These are phyloP conservation scores for Tachina fera DNA, from an alignment of 2,888 invertebrate genomes.

Conservation along the genomic window DNA sequence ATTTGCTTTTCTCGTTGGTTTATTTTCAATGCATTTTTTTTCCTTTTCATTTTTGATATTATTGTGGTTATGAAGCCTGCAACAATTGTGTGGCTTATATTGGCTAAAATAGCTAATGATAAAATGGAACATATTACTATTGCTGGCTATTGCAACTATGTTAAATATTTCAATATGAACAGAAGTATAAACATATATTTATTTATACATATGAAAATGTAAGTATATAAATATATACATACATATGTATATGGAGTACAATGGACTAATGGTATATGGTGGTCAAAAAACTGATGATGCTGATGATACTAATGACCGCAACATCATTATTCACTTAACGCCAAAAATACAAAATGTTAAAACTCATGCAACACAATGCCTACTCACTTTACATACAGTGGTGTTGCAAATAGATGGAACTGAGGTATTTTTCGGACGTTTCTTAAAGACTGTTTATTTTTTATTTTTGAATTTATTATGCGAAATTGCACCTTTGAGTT, in stretches of 20 bases:
- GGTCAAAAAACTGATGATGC: slow-evolving; percentile 69
- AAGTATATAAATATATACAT: not conserved
- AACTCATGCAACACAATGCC: not conserved
- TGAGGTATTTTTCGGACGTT: too few species aligned
- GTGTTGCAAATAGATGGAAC: not conserved
- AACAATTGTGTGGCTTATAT: slow-evolving; percentile 70
- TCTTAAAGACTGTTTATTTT: too few species aligned
- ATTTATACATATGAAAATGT: slow-evolving; percentile 15
- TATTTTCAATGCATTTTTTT: slow-evolving; percentile 20
- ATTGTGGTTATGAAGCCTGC: slow-evolving; percentile 69
- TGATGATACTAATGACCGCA: slow-evolving; percentile 69
- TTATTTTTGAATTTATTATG: too few species aligned
- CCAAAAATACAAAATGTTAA: slow-evolving; percentile 56
- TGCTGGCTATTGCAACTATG: slow-evolving; percentile 34
- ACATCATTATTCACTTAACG: slow-evolving; percentile 73
- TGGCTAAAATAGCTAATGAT: slow-evolving; percentile 68
- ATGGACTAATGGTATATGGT: slow-evolving; percentile 46
- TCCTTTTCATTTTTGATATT: slow-evolving; percentile 49
- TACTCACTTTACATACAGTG: slow-evolving; percentile 8
- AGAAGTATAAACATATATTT: not conserved
- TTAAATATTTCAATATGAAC: slow-evolving; percentile 30
- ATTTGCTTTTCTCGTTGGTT: slow-evolving; percentile 65
- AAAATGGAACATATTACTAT: slow-evolving; percentile 61
- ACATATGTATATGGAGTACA: not conserved
- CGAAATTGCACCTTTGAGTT: too few species aligned